Evolutionary conservation across 2,888 invertebrate genomes (phyloP).

Genomic region (Kuschelorhynchus macadamiae): DNA sequence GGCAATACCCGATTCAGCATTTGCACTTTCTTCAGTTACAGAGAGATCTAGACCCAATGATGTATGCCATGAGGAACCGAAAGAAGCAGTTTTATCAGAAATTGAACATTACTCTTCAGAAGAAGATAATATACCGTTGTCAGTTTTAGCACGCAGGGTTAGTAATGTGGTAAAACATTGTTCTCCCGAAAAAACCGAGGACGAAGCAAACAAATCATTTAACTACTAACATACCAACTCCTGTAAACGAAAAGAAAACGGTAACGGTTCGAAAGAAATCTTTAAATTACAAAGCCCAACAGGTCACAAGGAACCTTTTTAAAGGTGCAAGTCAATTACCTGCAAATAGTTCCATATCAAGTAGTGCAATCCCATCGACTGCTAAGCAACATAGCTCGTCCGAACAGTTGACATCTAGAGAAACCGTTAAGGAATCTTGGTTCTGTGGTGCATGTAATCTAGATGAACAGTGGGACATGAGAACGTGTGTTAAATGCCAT

Average conservation of each 20-base stretch:
- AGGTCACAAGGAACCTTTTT: constrained; percentile 6
- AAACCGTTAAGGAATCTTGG: constrained; percentile 9
- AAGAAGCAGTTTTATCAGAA: background rate
- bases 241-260: constrained; percentile 22
- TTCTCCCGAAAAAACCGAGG: no score
- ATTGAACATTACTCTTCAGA: background rate
- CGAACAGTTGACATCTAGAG: no score
- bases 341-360: background rate
- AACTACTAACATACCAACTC: constrained; percentile 27
- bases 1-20: no score
- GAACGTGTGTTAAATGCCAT: constrained; percentile 1
- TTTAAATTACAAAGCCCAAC: constrained; percentile 14
- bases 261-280: background rate
- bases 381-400: background rate
- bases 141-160: background rate
- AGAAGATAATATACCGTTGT: constrained; percentile 22
- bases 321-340: background rate
- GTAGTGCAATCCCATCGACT: background rate
- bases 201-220: constrained; percentile 9
- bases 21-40: constrained; percentile 37
- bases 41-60: constrained; percentile 23
- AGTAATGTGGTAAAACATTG: background rate
- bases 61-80: constrained; percentile 1
- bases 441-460: constrained; percentile 10
- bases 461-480: constrained; percentile 8